phyloP scores from a whole-genome alignment of 2,797 vertebrate species.

The Bradypodion ventrale region DNA sequence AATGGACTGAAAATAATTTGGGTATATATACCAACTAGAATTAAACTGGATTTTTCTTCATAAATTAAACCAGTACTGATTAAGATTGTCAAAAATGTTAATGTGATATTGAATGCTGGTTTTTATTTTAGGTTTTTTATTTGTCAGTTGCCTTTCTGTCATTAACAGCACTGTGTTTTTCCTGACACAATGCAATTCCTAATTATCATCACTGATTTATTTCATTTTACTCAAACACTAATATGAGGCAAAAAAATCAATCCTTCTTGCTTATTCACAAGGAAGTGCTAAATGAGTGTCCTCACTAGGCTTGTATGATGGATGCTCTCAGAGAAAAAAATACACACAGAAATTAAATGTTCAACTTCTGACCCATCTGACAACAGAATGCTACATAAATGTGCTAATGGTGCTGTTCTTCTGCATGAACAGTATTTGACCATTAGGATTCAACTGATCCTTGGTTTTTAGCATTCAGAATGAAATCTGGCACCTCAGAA shows the following conservation, averaged over 20 bases:
- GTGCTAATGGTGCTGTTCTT: not conserved
- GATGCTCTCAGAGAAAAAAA: not conserved
- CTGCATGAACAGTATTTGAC: not conserved
- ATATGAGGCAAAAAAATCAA: constrained; percentile 38
- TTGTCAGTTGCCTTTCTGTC: constrained; percentile 32
- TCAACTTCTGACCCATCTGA: not conserved
- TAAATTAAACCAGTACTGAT: constrained; percentile 37
- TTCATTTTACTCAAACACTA: constrained; percentile 36
- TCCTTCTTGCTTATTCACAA: constrained; percentile 16
- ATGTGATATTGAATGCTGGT: constrained; percentile 35
- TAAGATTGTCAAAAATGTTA: constrained; percentile 29
- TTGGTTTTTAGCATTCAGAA: not conserved
- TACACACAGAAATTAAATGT: not conserved
- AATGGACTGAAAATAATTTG: constrained; percentile 32
- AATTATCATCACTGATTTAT: constrained; percentile 43
- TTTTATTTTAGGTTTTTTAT: constrained; percentile 39
- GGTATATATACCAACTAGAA: constrained; percentile 15
- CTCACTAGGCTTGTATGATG: not conserved
- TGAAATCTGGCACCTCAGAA: not conserved
- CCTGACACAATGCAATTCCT: constrained; percentile 37
- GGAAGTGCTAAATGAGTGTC: constrained; percentile 10
- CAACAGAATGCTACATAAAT: not conserved
- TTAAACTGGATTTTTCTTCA: constrained; percentile 21
- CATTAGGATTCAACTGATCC: not conserved
- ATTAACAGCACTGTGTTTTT: constrained; percentile 36